Conservation (phyloP, 2,797 vertebrate genomes). For the Thamnophis elegans region DNA sequence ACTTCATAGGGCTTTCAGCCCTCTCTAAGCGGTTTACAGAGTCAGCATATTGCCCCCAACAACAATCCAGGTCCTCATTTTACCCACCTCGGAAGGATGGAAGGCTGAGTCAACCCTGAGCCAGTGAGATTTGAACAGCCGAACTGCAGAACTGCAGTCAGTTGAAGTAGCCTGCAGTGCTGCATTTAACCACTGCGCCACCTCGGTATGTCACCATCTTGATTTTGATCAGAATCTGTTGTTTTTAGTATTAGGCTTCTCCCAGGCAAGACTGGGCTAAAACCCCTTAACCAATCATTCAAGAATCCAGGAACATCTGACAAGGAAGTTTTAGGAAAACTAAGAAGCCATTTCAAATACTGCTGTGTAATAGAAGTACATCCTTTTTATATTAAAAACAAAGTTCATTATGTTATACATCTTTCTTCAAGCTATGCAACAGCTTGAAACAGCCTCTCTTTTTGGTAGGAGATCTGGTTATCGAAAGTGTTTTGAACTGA, state of each 20-base stretch:
- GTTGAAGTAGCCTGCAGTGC: too few species aligned
- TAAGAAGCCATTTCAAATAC: background rate
- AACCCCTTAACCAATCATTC: background rate
- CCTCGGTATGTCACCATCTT: background rate
- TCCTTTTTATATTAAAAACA: background rate
- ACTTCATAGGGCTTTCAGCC: too few species aligned
- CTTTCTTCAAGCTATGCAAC: background rate
- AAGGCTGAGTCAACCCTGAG: too few species aligned
- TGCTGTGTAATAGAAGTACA: background rate
- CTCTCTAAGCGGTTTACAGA: too few species aligned
- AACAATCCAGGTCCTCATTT: too few species aligned
- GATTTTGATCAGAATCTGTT: background rate
- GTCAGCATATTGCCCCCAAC: too few species aligned
- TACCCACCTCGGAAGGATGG: too few species aligned
- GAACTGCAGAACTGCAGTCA: too few species aligned
- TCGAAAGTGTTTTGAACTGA: background rate
- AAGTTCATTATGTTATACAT: background rate
- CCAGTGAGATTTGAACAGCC: too few species aligned
- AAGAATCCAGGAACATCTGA: background rate
- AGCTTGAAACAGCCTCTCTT: background rate
- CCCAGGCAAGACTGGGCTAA: background rate
- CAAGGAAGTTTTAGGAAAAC: background rate
- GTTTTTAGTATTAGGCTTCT: background rate
- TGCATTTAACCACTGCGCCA: too few species aligned
- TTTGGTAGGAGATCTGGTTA: background rate